A percentile compares a stretch with the other conserved stretches of the same genome.
phyloP scores from a whole-genome alignment of 1,140 invertebrate species.

The Bombus pascuorum region DNA sequence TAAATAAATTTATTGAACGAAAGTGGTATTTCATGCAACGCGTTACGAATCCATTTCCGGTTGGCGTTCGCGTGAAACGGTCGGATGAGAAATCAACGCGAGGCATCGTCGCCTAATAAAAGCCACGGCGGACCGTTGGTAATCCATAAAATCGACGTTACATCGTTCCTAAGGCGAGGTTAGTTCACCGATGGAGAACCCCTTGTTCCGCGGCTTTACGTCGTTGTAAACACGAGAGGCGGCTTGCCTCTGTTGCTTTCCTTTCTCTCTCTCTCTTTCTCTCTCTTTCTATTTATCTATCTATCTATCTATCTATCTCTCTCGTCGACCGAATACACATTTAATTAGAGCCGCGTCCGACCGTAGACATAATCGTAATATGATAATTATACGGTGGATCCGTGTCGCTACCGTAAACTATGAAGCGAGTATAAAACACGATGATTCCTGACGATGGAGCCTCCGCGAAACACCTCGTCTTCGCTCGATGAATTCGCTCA shows the following conservation, averaged over 20 bases:
- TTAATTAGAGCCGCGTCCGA: constrained; percentile 63
- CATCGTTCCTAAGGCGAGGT: constrained; percentile 28
- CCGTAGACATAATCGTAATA: constrained; percentile 73
- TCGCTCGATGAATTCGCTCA: not conserved
- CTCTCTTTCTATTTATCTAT: no score
- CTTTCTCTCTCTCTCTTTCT: not conserved
- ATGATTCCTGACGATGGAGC: not conserved
- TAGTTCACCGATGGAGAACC: constrained; percentile 44
- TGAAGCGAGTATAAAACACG: constrained; percentile 38
- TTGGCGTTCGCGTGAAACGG: not conserved
- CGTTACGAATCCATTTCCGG: not conserved
- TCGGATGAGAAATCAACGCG: not conserved
- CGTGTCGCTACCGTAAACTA: constrained; percentile 34
- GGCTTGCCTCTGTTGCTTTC: not conserved
- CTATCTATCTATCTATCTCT: not conserved
- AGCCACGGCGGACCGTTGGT: not conserved
- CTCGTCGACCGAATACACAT: constrained; percentile 44
- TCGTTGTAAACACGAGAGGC: constrained; percentile 55
- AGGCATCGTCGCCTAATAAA: constrained; percentile 18
- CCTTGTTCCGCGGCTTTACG: constrained; percentile 30
- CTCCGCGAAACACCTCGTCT: constrained; percentile 23
- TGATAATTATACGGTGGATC: constrained; percentile 69
- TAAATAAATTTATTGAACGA: not conserved
- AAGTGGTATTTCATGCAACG: not conserved
- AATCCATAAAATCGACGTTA: constrained; percentile 45